Conservation (phyloP, 2,797 vertebrate species). For the Antrozous pallidus region DNA sequence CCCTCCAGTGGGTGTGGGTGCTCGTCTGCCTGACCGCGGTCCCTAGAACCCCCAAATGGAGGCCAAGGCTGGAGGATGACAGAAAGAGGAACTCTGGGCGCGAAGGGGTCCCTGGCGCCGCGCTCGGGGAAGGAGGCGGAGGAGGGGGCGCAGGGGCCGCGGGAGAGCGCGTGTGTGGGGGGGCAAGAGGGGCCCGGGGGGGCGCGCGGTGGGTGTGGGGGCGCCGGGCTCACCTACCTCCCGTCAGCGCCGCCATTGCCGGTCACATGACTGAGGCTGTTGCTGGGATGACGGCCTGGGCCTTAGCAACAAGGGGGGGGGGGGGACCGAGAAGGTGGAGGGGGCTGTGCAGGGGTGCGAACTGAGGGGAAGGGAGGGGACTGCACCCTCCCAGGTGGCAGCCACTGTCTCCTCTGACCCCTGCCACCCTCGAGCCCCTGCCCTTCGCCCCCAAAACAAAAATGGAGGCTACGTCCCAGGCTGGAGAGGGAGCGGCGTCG, state of each 20-base stretch:
- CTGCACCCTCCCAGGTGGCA: not conserved
- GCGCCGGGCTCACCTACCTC: slow-evolving; percentile 78
- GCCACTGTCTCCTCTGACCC: slow-evolving; percentile 39
- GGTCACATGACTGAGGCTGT: slow-evolving; percentile 82
- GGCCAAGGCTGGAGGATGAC: slow-evolving; percentile 44
- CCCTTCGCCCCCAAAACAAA: slow-evolving; percentile 63
- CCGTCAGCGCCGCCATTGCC: slow-evolving; percentile 81
- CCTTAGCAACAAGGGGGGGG: slow-evolving; percentile 79
- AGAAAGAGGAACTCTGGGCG: not conserved
- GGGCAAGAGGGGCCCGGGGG: slow-evolving; percentile 31
- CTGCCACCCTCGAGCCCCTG: slow-evolving; percentile 19
- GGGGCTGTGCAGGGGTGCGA: slow-evolving; percentile 18
- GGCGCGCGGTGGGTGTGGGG: slow-evolving; percentile 68
- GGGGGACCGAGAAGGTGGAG: slow-evolving; percentile 58
- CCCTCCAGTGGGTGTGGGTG: not conserved
- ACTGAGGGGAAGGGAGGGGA: not conserved
- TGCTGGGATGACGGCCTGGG: slow-evolving; percentile 81
- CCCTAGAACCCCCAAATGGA: slow-evolving; percentile 47
- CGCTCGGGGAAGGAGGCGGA: not conserved
- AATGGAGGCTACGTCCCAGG: slow-evolving; percentile 64
- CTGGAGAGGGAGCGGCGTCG: slow-evolving; percentile 48
- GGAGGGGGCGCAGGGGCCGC: not conserved
- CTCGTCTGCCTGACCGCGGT: not conserved
- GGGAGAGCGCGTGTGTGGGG: not conserved
- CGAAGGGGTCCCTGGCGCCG: not conserved